Percentiles rank a stretch among this genome's conserved stretches.
Conservation (phyloP, 1,140 invertebrate species). For the Proales similis region DNA sequence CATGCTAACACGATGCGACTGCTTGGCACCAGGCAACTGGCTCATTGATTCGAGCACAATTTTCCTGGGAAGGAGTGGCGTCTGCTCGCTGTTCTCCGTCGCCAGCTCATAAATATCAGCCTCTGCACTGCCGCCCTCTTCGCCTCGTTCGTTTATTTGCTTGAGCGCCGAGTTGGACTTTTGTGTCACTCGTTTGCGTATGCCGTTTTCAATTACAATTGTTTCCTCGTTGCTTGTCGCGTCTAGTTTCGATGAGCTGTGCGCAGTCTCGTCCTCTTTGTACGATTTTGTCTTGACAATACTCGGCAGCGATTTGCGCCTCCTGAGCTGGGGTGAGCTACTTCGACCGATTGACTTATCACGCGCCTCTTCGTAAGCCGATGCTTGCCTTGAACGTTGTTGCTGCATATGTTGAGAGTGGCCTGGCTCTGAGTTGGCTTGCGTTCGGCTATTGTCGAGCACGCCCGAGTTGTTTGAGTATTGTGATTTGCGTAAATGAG, state of each 20-base stretch:
- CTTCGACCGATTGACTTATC: no score
- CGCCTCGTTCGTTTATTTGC: slow-evolving; percentile 21
- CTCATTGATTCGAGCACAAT: slow-evolving; percentile 33
- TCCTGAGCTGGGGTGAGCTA: no score
- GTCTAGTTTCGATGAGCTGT: slow-evolving; percentile 19
- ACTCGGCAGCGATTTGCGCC: slow-evolving; percentile 37
- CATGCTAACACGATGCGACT: slow-evolving; percentile 30
- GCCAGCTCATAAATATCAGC: no score
- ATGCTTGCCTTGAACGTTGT: no score
- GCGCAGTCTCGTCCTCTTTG: slow-evolving; percentile 37
- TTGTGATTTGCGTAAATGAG: no score
- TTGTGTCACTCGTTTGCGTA: slow-evolving; percentile 47
- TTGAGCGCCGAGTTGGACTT: slow-evolving; percentile 35
- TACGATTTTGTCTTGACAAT: slow-evolving; percentile 33
- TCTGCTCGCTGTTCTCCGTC: not conserved
- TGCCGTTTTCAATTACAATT: slow-evolving; percentile 53
- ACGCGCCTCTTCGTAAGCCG: no score
- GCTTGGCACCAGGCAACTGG: not conserved
- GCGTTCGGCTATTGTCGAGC: no score
- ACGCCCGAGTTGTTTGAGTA: no score
- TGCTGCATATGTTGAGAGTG: no score
- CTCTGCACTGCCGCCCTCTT: not conserved
- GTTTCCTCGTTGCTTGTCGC: slow-evolving; percentile 43
- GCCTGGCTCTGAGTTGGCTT: no score
- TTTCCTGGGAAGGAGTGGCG: slow-evolving; percentile 20